These are phyloP conservation scores for Coelinius sp. DNA, from an alignment of 2,888 invertebrate species.

Conservation along the genomic window DNA sequence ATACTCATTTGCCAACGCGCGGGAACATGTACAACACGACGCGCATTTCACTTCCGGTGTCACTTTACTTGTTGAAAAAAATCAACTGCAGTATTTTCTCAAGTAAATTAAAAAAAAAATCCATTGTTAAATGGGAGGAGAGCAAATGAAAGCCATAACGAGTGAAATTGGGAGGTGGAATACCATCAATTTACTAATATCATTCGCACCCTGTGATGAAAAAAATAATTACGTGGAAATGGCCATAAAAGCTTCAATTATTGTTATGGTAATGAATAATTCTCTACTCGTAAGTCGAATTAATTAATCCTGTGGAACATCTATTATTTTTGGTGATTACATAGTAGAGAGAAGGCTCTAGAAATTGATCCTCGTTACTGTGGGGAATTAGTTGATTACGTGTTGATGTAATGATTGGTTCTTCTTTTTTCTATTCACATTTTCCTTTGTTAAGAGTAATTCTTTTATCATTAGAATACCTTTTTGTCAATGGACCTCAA, in stretches of 20 bases:
- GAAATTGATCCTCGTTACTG: too few species aligned
- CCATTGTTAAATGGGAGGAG: too few species aligned
- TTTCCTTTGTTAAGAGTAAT: too few species aligned
- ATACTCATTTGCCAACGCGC: slow-evolving; percentile 27
- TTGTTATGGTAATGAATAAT: slow-evolving; percentile 28
- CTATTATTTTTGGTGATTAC: too few species aligned
- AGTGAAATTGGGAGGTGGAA: background rate
- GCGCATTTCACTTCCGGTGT: slow-evolving; percentile 26
- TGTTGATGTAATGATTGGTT: background rate
- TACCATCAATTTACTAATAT: background rate
- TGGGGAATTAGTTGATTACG: background rate
- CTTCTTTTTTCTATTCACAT: background rate
- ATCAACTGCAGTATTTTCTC: background rate
- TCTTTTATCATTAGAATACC: slow-evolving; percentile 5
- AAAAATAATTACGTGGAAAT: background rate
- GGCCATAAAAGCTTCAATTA: slow-evolving; percentile 20
- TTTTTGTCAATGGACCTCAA: too few species aligned
- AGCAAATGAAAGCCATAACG: too few species aligned
- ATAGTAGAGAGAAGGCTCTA: too few species aligned
- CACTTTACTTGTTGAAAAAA: background rate
- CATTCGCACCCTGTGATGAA: background rate
- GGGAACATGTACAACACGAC: slow-evolving; percentile 24
- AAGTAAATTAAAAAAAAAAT: too few species aligned
- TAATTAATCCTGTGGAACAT: too few species aligned
- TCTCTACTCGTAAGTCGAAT: slow-evolving; percentile 17